phyloP scores from a whole-genome alignment of 2,797 vertebrate species.

The Pipistrellus nathusii region DNA sequence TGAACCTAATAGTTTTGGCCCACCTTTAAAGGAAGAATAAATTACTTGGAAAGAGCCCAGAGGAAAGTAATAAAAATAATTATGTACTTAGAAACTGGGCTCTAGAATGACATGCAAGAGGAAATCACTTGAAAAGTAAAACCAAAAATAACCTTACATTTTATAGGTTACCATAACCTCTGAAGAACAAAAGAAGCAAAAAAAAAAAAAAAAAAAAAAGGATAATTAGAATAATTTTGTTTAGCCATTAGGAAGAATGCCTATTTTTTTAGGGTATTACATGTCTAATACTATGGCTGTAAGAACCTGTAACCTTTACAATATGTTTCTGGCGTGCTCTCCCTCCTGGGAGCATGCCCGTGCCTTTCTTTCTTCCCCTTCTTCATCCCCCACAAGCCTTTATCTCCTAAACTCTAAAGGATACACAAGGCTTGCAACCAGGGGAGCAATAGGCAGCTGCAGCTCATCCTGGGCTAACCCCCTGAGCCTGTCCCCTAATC shows the following conservation, averaged over 20 bases:
- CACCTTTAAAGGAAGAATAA: constrained; percentile 65
- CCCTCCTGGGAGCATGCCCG: not conserved
- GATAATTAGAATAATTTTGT: constrained; percentile 35
- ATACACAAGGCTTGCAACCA: not conserved
- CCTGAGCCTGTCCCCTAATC: not conserved
- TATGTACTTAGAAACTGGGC: constrained; percentile 53
- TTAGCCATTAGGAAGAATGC: constrained; percentile 2
- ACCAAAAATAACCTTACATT: constrained; percentile 54
- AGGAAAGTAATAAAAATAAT: constrained; percentile 72
- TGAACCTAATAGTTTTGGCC: constrained; percentile 66
- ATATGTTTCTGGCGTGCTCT: not conserved
- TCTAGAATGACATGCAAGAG: not conserved
- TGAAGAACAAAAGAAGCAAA: constrained; percentile 5
- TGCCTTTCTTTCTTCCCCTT: not conserved
- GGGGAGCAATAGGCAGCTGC: not conserved
- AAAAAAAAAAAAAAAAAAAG: not conserved
- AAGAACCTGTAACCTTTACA: not conserved
- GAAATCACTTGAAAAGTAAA: constrained; percentile 68
- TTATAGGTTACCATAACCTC: constrained; percentile 26
- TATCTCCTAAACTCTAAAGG: not conserved
- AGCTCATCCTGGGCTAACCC: not conserved
- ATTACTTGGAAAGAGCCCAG: constrained; percentile 64
- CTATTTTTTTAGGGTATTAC: not conserved
- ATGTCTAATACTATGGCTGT: not conserved
- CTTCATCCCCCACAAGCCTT: not conserved